Conservation (phyloP, 2,888 invertebrate genomes). For the Xestia c-nigrum region DNA sequence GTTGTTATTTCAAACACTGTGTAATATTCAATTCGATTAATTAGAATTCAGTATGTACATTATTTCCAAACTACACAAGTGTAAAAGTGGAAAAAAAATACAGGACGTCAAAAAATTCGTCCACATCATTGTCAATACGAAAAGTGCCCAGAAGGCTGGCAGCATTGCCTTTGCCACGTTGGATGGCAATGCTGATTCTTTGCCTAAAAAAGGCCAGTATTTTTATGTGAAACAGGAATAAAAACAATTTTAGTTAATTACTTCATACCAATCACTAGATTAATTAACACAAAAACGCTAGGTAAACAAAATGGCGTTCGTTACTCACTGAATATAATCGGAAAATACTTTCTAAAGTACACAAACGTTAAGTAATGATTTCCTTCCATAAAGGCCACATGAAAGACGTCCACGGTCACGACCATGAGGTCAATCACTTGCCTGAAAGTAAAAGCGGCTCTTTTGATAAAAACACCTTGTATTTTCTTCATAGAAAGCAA, state of each 20-base stretch:
- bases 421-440: slow-evolving; percentile 48
- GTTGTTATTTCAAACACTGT: slow-evolving; percentile 8
- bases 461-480: slow-evolving; percentile 42
- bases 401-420: slow-evolving; percentile 47
- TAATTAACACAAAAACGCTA: slow-evolving; percentile 13
- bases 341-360: slow-evolving; percentile 22
- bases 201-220: neutral
- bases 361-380: slow-evolving; percentile 53
- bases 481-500: slow-evolving; percentile 21
- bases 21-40: neutral
- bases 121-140: too few relatives aligned
- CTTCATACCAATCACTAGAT: slow-evolving; percentile 17
- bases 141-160: too few relatives aligned
- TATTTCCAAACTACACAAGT: neutral
- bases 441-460: slow-evolving; percentile 30
- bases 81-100: too few relatives aligned
- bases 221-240: neutral
- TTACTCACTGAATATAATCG: slow-evolving; percentile 33
- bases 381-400: slow-evolving; percentile 35
- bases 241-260: neutral
- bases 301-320: slow-evolving; percentile 3
- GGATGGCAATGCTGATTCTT: neutral
- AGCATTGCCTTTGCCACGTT: neutral
- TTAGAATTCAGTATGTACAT: too few relatives aligned
- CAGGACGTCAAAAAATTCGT: too few relatives aligned